Base-by-base conservation (phyloP, 53 echinoderm and acorn worm species). In the Arbacia lixula region DNA sequence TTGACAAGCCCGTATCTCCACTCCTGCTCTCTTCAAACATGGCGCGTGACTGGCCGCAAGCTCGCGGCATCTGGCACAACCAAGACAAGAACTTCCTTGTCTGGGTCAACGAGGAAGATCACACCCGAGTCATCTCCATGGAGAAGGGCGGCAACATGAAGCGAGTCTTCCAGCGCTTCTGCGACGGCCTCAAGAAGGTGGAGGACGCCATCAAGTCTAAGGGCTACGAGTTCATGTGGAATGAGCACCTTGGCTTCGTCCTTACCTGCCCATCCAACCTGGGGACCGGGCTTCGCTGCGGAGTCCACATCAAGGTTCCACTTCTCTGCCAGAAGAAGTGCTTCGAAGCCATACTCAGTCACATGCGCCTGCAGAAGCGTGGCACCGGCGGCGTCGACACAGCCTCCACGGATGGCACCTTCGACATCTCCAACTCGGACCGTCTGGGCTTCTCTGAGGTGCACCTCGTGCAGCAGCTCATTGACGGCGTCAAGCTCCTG, bases 301-400 rank as follows among this genome's bases (percentile, higher is more conserved):
- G 97, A 36, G 97, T 97, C 39, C 97, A 97, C 63, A 81, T 97
- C 28, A 97, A 97, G 60, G 64, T 97, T 11, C 94, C 97, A 16
- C 68, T 89, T 6, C 53, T 97, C 11, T 86, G 94, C 38, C 73
- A 94, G 84, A 52, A 97, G 51, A 69, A 74, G 20, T 55, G 66
- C 21, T 94, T 97, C 28, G 92, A 89, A 36, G 43, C 76, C 38
- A 85, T 97, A 29, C 84, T 97, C 29, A 77, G 86, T 36, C 89
- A 87, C 50, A 56, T 97, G 78, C 85, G 90, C 26, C 77, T 97
- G 41, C 97, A 97, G 57, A 94, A 94, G 87, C 63, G 94, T 38
- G 97, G 94, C 0, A 92, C 97, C 19, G 98, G 98, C 17, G 97
- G 96, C 17, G 96, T 96, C n/a, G 96, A 96, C 80, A 96, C 96